Conservation (phyloP, 2,888 invertebrate species). For the Megastigmus dorsalis region DNA sequence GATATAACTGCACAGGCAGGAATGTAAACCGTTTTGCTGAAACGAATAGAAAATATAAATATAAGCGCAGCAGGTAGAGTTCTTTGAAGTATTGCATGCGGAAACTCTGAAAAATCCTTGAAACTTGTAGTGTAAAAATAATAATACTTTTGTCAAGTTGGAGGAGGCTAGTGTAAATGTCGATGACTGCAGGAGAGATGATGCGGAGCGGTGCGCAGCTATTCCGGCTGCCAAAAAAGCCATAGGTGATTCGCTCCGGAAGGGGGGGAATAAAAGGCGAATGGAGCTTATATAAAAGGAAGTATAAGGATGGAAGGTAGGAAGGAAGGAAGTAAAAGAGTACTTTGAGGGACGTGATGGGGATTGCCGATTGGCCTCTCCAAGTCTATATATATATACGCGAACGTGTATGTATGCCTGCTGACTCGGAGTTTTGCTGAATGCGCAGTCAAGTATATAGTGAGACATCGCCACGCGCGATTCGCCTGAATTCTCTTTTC, state of each 20-base stretch:
- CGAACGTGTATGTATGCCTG: conserved; percentile 39
- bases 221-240: conserved; percentile 23
- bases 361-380: conserved; percentile 57
- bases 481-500: conserved; percentile 18
- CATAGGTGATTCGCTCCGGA: conserved; percentile 27
- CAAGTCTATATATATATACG: too few species aligned
- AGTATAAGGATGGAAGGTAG: conserved; percentile 38
- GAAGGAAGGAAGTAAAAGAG: conserved; percentile 51
- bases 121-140: too few species aligned
- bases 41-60: too few species aligned
- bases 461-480: conserved; percentile 28
- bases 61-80: too few species aligned
- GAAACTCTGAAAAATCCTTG: too few species aligned
- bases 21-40: too few species aligned
- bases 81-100: too few species aligned
- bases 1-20: too few species aligned
- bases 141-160: too few species aligned
- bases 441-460: conserved; percentile 54
- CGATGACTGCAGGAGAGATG: conserved; percentile 11
- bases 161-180: too few species aligned
- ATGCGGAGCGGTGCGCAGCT: not conserved
- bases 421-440: conserved; percentile 63
- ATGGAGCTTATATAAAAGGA: conserved; percentile 39
- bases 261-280: conserved; percentile 39
- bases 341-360: conserved; percentile 62